Conservation (phyloP, 2,888 invertebrate species). For the Troides oblongomaculatus region DNA sequence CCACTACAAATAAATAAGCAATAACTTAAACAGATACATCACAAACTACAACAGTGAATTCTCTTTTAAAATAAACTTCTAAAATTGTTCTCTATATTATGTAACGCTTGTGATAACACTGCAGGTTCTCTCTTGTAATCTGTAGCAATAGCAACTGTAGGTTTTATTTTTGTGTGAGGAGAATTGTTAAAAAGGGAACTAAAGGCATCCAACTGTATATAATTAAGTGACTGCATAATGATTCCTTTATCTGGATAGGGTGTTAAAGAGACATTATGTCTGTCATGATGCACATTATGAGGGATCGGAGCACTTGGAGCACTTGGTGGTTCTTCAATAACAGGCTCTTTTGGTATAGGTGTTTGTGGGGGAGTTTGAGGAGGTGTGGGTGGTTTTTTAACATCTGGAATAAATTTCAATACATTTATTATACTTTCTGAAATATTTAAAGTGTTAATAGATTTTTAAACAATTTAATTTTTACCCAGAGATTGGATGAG, state of each 20-base stretch:
- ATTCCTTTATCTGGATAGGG: slow-evolving; percentile 72
- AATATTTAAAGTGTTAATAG: neutral
- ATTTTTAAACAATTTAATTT: slow-evolving; percentile 22
- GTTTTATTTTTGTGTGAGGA: slow-evolving; percentile 36
- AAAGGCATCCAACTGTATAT: slow-evolving; percentile 75
- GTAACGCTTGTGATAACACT: slow-evolving; percentile 59
- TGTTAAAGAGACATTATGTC: slow-evolving; percentile 44
- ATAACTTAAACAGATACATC: slow-evolving; percentile 33
- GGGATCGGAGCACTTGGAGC: slow-evolving; percentile 36
- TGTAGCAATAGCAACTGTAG: slow-evolving; percentile 41
- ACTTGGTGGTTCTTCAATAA: slow-evolving; percentile 36
- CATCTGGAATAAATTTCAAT: slow-evolving; percentile 44
- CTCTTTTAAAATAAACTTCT: slow-evolving; percentile 65
- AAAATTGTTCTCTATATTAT: slow-evolving; percentile 70
- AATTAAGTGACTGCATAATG: slow-evolving; percentile 70
- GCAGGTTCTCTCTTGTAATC: slow-evolving; percentile 53
- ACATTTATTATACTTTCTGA: neutral
- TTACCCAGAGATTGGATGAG: slow-evolving; percentile 60
- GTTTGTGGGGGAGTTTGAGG: slow-evolving; percentile 35
- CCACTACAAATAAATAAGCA: slow-evolving; percentile 35
- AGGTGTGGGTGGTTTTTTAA: slow-evolving; percentile 45
- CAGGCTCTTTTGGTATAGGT: slow-evolving; percentile 34
- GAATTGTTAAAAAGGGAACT: slow-evolving; percentile 60
- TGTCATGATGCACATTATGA: slow-evolving; percentile 34
- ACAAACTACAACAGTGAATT: slow-evolving; percentile 22